A percentile compares a stretch with the other conserved stretches of the same genome.
Conservation (phyloP, 2,888 invertebrate genomes). For the Eucriotettix oculatus region DNA sequence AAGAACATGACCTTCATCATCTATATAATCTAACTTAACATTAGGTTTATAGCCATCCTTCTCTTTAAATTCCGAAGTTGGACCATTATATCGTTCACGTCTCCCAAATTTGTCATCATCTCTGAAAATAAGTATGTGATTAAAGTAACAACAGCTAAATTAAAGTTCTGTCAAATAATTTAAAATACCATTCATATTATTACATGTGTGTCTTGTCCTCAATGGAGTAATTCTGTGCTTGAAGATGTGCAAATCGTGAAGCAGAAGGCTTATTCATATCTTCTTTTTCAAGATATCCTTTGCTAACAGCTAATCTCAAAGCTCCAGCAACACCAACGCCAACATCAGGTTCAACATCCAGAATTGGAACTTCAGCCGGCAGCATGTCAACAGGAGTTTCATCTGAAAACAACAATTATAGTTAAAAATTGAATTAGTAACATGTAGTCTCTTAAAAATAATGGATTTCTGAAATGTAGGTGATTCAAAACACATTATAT, state of each 20-base stretch:
- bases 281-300: conserved; percentile 82
- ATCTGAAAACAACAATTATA: conserved; percentile 17
- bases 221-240: conserved; percentile 65
- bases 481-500: neutral
- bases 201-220: conserved; percentile 59
- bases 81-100: conserved; percentile 63
- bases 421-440: neutral
- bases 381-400: conserved; percentile 29
- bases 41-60: conserved; percentile 81
- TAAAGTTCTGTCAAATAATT: neutral
- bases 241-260: conserved; percentile 53
- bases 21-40: conserved; percentile 91
- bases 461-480: neutral
- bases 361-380: conserved; percentile 43
- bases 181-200: conserved; percentile 12
- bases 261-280: conserved; percentile 54
- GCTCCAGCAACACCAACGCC: conserved; percentile 87
- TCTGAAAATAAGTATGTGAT: conserved; percentile 21
- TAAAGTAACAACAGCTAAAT: neutral
- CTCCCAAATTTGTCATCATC: conserved; percentile 64
- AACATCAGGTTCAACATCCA: conserved; percentile 86
- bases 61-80: conserved; percentile 82
- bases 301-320: conserved; percentile 75
- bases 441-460: too few relatives aligned
- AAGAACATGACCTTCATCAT: conserved; percentile 84